Evolutionary conservation across 2,888 invertebrate genomes (phyloP).

Genomic region (Opisthograptis luteolata): DNA sequence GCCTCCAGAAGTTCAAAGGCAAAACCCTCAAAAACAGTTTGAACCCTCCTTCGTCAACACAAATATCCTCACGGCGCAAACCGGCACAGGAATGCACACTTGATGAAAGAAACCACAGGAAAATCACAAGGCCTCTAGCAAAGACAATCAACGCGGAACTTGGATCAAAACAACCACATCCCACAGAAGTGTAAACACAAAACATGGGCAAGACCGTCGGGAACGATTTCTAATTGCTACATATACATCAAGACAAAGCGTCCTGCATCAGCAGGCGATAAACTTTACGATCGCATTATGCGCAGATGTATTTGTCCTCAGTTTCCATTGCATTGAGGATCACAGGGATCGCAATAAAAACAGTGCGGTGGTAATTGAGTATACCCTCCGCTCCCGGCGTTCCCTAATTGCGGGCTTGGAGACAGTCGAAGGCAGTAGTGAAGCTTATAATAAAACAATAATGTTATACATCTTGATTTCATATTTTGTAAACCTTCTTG

Average conservation of each 20-base stretch:
- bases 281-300: slow-evolving; percentile 32
- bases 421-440: slow-evolving; percentile 3
- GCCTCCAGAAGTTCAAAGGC: too few species aligned
- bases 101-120: background rate
- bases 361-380: slow-evolving; percentile 70
- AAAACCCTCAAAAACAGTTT: too few species aligned
- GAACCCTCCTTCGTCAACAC: too few species aligned
- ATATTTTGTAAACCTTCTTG: too few species aligned
- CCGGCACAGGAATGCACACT: background rate
- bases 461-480: background rate
- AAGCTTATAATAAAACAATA: slow-evolving; percentile 3
- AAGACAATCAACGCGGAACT: slow-evolving; percentile 12
- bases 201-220: too few species aligned
- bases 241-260: slow-evolving; percentile 23
- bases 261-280: slow-evolving; percentile 8
- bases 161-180: slow-evolving; percentile 9
- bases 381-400: slow-evolving; percentile 68
- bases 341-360: slow-evolving; percentile 72
- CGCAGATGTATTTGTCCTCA: slow-evolving; percentile 28
- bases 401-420: slow-evolving; percentile 68
- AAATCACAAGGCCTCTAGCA: background rate
- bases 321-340: slow-evolving; percentile 47
- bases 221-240: background rate
- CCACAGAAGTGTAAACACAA: background rate
- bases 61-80: too few species aligned